These are phyloP conservation scores for Diadegma fenestrale DNA, from an alignment of 2,888 invertebrate genomes.

Conservation along the genomic window DNA sequence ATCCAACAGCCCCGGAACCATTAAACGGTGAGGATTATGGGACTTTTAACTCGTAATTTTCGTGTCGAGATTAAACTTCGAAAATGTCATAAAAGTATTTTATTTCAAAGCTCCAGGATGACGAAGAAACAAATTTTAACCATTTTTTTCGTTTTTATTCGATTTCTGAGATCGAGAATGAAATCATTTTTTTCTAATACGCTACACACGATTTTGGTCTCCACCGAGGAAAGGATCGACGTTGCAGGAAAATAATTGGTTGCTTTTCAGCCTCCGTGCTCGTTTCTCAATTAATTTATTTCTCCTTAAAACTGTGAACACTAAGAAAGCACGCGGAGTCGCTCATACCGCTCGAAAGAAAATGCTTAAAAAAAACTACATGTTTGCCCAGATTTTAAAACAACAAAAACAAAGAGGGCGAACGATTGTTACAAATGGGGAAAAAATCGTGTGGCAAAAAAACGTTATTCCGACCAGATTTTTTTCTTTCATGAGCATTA, in stretches of 20 bases:
- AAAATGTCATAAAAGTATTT: background rate
- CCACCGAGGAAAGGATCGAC: background rate
- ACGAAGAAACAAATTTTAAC: background rate
- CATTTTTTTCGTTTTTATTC: background rate
- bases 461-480: conserved; percentile 59
- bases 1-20: background rate
- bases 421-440: conserved; percentile 38
- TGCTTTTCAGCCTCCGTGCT: conserved; percentile 62
- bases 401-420: conserved; percentile 30
- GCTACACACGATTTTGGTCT: background rate
- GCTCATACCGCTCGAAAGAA: conserved; percentile 78
- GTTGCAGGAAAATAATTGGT: conserved; percentile 33
- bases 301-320: conserved; percentile 83
- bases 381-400: conserved; percentile 78
- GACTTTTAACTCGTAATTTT: conserved; percentile 27
- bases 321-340: conserved; percentile 82
- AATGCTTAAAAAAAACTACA: conserved; percentile 76
- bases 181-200: background rate
- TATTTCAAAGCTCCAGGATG: background rate
- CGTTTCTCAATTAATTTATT: conserved; percentile 82
- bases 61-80: background rate
- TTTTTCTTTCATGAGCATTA: conserved; percentile 41
- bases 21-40: background rate
- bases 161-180: background rate
- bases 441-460: conserved; percentile 29